Percentiles rank a stretch among this genome's conserved stretches.
These are phyloP conservation scores for Polydrusus pterygomalis DNA, from an alignment of 2,888 invertebrate species.

Conservation along the genomic window DNA sequence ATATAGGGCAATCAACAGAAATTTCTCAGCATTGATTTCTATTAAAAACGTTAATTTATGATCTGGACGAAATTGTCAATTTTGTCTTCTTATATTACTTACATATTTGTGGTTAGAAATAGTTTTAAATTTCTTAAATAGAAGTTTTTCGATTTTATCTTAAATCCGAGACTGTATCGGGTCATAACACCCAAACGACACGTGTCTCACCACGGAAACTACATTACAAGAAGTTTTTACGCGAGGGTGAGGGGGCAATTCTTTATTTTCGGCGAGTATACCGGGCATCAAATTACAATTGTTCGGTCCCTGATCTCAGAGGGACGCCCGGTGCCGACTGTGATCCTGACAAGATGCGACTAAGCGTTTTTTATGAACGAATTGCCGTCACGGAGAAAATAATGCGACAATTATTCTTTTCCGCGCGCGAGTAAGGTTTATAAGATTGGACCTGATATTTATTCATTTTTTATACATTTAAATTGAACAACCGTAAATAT, in stretches of 20 bases:
- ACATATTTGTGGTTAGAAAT: no score
- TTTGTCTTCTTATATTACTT: no score
- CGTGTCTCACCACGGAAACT: conserved; percentile 51
- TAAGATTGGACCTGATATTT: not conserved
- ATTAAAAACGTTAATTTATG: no score
- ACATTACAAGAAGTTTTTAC: conserved; percentile 59
- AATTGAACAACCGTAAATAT: no score
- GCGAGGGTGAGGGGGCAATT: conserved; percentile 55
- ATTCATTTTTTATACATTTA: not conserved
- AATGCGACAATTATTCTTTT: conserved; percentile 51
- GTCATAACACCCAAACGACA: conserved; percentile 14
- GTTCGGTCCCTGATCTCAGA: conserved; percentile 59
- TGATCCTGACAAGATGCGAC: conserved; percentile 63
- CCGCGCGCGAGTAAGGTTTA: not conserved
- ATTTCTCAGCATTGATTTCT: no score
- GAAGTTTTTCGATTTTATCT: not conserved
- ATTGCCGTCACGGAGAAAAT: conserved; percentile 48
- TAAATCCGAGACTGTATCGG: conserved; percentile 7
- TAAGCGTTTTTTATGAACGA: conserved; percentile 39
- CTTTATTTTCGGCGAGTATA: conserved; percentile 55
- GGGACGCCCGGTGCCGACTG: conserved; percentile 61
- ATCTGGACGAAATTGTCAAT: no score
- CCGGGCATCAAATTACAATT: conserved; percentile 63
- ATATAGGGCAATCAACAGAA: no score
- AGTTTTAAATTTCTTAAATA: no score